Conservation (phyloP, 2,888 invertebrate species). For the Frankliniella fusca region DNA sequence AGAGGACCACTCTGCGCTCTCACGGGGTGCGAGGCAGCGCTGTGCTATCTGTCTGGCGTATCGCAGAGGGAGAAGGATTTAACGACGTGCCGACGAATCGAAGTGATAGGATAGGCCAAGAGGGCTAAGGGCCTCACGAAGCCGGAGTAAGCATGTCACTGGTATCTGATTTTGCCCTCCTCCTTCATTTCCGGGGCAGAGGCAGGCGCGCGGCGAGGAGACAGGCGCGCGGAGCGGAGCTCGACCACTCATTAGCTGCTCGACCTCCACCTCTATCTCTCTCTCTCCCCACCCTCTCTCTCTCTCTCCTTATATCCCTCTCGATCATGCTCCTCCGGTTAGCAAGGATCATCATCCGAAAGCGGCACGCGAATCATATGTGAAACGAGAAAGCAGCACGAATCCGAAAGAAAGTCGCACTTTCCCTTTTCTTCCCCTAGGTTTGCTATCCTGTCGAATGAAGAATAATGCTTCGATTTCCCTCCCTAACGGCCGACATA, state of each 20-base stretch:
- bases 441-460: background rate
- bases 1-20: background rate
- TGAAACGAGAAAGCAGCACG: too few species aligned
- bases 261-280: too few species aligned
- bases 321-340: too few species aligned
- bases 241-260: too few species aligned
- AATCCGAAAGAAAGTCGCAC: background rate
- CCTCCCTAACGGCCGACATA: too few species aligned
- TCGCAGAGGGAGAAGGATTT: slow-evolving; percentile 11
- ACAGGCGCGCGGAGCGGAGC: too few species aligned
- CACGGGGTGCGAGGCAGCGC: background rate
- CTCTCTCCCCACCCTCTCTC: too few species aligned
- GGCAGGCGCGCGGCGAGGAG: too few species aligned
- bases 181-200: too few species aligned
- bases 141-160: background rate
- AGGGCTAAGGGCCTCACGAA: background rate
- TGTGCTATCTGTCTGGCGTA: slow-evolving; percentile 5
- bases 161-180: background rate
- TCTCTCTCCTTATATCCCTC: too few species aligned
- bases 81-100: slow-evolving; percentile 23
- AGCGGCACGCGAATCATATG: too few species aligned
- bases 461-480: slow-evolving; percentile 15
- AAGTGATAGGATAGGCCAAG: background rate
- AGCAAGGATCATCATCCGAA: too few species aligned
- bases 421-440: background rate